phyloP scores from a whole-genome alignment of 1,140 invertebrate species.

The Hylyphantes graminicola region DNA sequence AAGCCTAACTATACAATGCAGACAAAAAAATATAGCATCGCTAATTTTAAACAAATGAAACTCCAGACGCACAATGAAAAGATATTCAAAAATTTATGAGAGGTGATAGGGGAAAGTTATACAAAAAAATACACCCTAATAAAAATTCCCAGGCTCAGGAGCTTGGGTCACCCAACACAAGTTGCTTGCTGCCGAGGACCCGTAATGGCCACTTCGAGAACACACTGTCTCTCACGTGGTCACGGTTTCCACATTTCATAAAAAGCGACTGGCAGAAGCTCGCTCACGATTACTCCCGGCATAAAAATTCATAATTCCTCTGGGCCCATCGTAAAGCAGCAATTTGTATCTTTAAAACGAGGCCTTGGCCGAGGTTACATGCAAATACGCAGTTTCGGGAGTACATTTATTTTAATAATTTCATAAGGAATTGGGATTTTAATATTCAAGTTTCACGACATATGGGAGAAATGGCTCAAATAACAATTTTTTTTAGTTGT shows the following conservation, averaged over 20 bases:
- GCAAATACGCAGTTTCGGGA: conserved; percentile 29
- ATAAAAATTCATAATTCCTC: conserved; percentile 51
- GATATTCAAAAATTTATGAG: conserved; percentile 16
- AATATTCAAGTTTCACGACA: background rate
- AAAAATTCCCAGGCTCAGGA: conserved; percentile 21
- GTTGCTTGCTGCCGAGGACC: background rate
- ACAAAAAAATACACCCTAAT: background rate
- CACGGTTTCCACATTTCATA: conserved; percentile 21
- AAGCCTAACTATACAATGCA: too few species aligned
- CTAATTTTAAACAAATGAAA: background rate
- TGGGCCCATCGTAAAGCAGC: conserved; percentile 7
- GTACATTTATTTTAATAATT: conserved; percentile 34
- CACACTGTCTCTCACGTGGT: conserved; percentile 30
- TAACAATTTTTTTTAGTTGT: too few species aligned
- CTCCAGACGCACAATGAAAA: conserved; percentile 15
- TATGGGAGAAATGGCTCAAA: too few species aligned
- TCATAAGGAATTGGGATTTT: conserved; percentile 23
- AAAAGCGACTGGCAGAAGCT: conserved; percentile 1
- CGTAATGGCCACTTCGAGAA: background rate
- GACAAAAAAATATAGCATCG: too few species aligned
- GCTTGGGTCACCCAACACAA: conserved; percentile 4
- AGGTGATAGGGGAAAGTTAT: conserved; percentile 10
- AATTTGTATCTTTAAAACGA: conserved; percentile 19
- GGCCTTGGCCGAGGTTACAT: conserved; percentile 31
- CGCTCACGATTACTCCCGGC: background rate